Percentiles rank a stretch among this genome's conserved stretches.
phyloP scores from a whole-genome alignment of 2,888 invertebrate genomes.

The Xestia c-nigrum region DNA sequence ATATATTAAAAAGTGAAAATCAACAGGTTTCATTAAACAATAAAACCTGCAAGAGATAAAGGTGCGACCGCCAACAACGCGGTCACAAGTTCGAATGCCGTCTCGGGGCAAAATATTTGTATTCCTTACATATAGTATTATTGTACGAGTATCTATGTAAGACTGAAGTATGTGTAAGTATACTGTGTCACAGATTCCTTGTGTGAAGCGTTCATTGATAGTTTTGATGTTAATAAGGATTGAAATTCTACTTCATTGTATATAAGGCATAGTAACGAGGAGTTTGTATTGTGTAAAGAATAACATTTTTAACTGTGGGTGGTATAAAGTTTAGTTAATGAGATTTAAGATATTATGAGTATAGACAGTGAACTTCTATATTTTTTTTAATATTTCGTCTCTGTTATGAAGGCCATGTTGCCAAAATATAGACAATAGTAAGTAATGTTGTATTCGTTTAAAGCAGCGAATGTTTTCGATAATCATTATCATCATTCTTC shows the following conservation, averaged over 20 bases:
- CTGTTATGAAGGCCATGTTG: not conserved
- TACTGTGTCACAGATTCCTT: slow-evolving; percentile 9
- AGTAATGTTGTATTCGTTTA: not conserved
- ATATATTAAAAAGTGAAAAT: too few relatives aligned
- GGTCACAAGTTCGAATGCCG: slow-evolving; percentile 23
- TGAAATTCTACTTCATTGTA: not conserved
- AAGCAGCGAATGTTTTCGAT: not conserved
- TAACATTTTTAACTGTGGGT: not conserved
- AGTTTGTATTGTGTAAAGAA: too few relatives aligned
- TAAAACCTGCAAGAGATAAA: not conserved
- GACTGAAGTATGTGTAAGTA: slow-evolving; percentile 1
- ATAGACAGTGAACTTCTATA: not conserved
- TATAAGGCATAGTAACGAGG: rapidly evolving
- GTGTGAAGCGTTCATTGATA: slow-evolving; percentile 42
- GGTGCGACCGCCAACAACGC: slow-evolving; percentile 1
- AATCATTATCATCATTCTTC: not conserved
- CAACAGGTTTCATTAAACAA: too few relatives aligned
- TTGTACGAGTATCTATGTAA: not conserved
- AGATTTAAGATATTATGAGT: not conserved
- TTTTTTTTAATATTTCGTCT: not conserved
- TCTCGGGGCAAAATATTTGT: slow-evolving; percentile 42
- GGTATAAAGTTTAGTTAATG: not conserved
- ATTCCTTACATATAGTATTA: slow-evolving; percentile 3
- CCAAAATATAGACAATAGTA: too few relatives aligned
- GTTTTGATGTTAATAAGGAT: slow-evolving; percentile 15